These are phyloP conservation scores for Alethe diademata DNA, from an alignment of 2,113 vertebrate genomes.

Conservation along the genomic window DNA sequence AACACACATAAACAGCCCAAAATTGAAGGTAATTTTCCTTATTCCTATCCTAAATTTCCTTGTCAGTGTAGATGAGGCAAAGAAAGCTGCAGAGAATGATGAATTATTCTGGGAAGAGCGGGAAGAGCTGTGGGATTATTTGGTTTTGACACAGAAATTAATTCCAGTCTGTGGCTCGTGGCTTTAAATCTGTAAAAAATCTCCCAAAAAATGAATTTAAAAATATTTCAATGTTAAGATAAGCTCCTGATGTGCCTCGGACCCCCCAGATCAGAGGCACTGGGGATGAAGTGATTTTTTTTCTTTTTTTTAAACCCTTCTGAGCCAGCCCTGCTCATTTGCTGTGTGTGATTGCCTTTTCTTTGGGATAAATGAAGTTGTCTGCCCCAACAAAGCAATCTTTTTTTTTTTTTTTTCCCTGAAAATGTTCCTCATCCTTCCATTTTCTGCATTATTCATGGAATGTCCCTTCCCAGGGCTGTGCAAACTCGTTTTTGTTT, in stretches of 20 bases:
- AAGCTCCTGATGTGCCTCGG: background rate
- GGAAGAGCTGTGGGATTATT: background rate
- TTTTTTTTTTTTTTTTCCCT: background rate
- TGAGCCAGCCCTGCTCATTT: background rate
- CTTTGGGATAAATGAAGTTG: constrained; percentile 19
- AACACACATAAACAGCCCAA: background rate
- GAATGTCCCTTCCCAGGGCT: constrained; percentile 12
- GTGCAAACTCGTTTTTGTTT: background rate
- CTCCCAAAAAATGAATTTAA: too few species aligned
- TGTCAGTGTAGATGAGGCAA: background rate
- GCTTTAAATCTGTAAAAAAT: background rate
- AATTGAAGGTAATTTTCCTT: background rate
- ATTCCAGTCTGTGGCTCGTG: fast-evolving
- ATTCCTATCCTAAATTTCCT: background rate
- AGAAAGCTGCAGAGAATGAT: background rate
- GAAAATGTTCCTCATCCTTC: background rate
- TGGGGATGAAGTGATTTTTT: background rate
- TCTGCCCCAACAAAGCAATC: background rate
- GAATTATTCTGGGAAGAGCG: background rate
- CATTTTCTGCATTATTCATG: constrained; percentile 42
- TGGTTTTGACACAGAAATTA: background rate
- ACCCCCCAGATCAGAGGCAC: background rate
- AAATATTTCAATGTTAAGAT: fast-evolving
- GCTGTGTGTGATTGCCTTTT: background rate
- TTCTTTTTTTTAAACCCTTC: background rate